Evolutionary conservation across 2,113 vertebrate species (phyloP).

Genomic region (Malurus melanocephalus): DNA sequence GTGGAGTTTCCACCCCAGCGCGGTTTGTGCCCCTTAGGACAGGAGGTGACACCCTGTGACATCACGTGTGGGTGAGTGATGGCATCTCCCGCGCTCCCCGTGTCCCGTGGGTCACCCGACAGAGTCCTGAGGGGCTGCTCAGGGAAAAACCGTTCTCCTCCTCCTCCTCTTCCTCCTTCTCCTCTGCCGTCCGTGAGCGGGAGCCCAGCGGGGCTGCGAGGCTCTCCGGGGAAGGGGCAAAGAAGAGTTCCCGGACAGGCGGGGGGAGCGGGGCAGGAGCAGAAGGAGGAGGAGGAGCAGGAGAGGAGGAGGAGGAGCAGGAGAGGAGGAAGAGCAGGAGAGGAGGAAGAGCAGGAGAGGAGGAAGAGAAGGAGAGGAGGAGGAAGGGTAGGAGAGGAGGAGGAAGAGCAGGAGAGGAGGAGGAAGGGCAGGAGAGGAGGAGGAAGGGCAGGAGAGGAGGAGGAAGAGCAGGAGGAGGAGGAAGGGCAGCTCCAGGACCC

Average conservation of each 20-base stretch:
- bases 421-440: too few species aligned
- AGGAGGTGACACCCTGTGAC: neutral
- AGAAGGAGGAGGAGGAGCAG: neutral
- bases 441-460: neutral
- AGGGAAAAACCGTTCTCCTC: neutral
- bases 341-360: neutral
- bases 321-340: neutral
- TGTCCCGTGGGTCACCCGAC: neutral
- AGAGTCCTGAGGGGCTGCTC: accelerated
- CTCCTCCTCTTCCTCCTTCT: neutral
- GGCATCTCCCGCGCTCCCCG: neutral
- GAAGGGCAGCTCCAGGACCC: neutral
- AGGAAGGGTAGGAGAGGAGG: too few species aligned
- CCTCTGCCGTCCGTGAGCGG: accelerated
- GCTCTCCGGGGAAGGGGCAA: neutral
- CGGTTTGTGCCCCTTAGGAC: accelerated
- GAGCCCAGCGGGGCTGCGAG: neutral
- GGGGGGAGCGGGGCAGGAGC: neutral
- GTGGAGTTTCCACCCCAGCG: accelerated
- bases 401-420: too few species aligned
- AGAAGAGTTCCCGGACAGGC: neutral
- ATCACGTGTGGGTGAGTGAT: accelerated
- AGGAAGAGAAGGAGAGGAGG: too few species aligned
- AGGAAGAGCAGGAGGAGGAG: neutral
- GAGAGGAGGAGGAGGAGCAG: neutral